phyloP scores from a whole-genome alignment of 2,797 vertebrate species.

The Thalassophryne amazonica region DNA sequence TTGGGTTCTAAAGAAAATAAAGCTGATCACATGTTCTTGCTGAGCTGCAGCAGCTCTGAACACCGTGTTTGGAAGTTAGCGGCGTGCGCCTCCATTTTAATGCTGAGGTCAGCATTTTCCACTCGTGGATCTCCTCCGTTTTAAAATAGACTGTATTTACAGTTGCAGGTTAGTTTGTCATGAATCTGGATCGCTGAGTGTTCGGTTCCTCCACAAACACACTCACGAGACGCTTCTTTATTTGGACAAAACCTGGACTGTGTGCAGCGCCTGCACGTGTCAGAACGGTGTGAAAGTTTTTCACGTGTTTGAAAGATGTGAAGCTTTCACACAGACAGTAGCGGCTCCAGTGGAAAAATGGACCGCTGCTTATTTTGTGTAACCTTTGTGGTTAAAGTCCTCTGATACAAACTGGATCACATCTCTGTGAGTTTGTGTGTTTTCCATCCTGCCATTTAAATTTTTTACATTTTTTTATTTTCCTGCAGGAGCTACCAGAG shows the following conservation, averaged over 20 bases:
- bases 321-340: too few relatives aligned
- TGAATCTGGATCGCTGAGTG: slow-evolving; percentile 20
- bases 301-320: slow-evolving; percentile 22
- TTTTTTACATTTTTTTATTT: too few relatives aligned
- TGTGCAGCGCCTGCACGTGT: slow-evolving; percentile 27
- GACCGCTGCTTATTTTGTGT: too few relatives aligned
- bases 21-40: not conserved
- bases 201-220: slow-evolving; percentile 34
- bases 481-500: slow-evolving; percentile 91
- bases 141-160: slow-evolving; percentile 76
- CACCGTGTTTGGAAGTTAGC: slow-evolving; percentile 63
- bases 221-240: slow-evolving; percentile 46
- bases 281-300: slow-evolving; percentile 3
- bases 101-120: slow-evolving; percentile 71
- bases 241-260: slow-evolving; percentile 51
- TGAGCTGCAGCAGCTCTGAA: slow-evolving; percentile 2
- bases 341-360: too few relatives aligned
- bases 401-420: slow-evolving; percentile 18
- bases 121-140: slow-evolving; percentile 42
- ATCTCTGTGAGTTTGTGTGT: slow-evolving; percentile 1
- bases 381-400: too few relatives aligned
- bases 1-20: too few relatives aligned
- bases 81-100: slow-evolving; percentile 41
- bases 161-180: slow-evolving; percentile 58
- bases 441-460: too few relatives aligned